Conservation (phyloP, 2,888 invertebrate genomes). For the Heliconius erato region DNA sequence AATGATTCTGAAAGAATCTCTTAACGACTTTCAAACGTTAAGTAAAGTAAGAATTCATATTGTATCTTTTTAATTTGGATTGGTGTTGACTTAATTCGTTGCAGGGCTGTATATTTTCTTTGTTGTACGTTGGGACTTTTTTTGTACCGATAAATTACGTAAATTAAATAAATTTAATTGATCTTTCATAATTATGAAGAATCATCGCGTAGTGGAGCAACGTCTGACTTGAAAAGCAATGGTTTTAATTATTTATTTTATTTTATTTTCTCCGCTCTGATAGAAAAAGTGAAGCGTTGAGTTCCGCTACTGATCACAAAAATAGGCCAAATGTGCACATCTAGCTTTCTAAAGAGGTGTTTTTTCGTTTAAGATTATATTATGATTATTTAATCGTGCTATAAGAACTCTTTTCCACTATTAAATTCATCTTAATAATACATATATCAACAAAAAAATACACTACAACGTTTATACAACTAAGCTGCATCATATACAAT, state of each 20-base stretch:
- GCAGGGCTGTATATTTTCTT: not conserved
- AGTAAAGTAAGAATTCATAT: no score
- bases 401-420: not conserved
- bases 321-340: not conserved
- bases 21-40: conserved; percentile 1
- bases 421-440: not conserved
- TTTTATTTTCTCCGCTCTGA: not conserved
- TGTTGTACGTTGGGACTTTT: not conserved
- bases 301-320: not conserved
- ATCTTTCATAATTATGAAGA: no score
- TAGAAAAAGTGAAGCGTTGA: not conserved
- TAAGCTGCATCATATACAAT: conserved; percentile 1
- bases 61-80: not conserved
- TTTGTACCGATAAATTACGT: not conserved
- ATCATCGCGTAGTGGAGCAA: no score
- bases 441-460: not conserved
- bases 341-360: no score
- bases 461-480: not conserved
- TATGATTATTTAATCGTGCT: not conserved
- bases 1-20: not conserved
- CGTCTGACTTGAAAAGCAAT: no score
- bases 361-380: no score
- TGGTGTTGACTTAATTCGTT: not conserved
- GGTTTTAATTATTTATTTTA: not conserved
- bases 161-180: no score